These are phyloP conservation scores for Lochmaea capreae DNA, from an alignment of 2,888 invertebrate genomes.

Conservation along the genomic window DNA sequence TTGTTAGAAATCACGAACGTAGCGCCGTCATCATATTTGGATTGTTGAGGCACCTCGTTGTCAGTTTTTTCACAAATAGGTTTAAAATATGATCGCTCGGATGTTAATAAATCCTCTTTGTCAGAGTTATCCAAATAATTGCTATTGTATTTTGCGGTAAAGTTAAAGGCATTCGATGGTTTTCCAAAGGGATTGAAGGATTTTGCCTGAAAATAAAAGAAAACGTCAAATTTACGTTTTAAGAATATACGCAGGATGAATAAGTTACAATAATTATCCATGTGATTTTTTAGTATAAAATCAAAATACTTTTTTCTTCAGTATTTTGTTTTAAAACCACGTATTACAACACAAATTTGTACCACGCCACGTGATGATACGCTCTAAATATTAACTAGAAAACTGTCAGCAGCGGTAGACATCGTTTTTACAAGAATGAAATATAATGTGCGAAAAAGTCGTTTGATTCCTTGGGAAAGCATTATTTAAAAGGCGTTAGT, in stretches of 20 bases:
- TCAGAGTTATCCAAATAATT: conserved; percentile 55
- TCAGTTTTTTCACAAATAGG: conserved; percentile 71
- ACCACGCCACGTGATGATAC: no score
- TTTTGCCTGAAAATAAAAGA: conserved; percentile 22
- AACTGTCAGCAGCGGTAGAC: no score
- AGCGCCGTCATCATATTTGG: conserved; percentile 75
- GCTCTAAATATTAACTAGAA: no score
- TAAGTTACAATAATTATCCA: no score
- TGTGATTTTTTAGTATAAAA: no score
- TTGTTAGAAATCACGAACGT: conserved; percentile 76
- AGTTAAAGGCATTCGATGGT: conserved; percentile 27
- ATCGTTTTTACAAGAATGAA: no score
- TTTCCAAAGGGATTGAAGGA: conserved; percentile 41
- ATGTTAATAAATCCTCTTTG: conserved; percentile 80
- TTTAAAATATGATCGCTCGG: conserved; percentile 76
- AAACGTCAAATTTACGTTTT: not conserved
- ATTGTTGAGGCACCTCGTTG: conserved; percentile 62
- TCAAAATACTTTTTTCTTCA: no score
- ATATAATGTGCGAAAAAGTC: no score
- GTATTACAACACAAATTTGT: no score
- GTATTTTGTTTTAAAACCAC: no score
- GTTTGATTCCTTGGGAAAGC: no score
- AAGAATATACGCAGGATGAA: not conserved
- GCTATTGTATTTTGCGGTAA: conserved; percentile 20
- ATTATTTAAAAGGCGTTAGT: no score